Evolutionary conservation across 2,113 vertebrate species (phyloP).

Genomic region (Anas platyrhynchos): DNA sequence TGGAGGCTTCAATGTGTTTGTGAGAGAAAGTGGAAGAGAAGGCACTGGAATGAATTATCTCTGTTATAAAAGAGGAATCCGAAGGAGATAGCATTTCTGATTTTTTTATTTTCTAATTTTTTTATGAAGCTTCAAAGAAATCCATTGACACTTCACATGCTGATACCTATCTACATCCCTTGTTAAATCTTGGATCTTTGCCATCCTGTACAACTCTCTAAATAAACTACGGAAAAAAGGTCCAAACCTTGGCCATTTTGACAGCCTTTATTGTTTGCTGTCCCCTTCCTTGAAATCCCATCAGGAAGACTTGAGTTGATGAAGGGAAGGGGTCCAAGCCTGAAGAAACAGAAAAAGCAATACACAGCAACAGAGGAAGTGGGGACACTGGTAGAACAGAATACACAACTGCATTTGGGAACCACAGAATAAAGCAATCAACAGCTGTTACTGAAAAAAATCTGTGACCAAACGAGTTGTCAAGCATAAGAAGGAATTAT

Average conservation of each 20-base stretch:
- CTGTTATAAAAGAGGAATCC: neutral
- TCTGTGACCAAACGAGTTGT: neutral
- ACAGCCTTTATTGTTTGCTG: neutral
- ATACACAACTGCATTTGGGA: neutral
- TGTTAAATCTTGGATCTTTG: fast-evolving
- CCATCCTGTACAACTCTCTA: no score
- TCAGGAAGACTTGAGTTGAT: neutral
- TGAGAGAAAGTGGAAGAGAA: neutral
- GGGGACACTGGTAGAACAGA: neutral
- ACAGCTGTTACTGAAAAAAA: neutral
- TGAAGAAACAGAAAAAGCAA: neutral
- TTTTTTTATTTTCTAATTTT: no score
- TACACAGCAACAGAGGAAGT: neutral
- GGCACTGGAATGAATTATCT: neutral
- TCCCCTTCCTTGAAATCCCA: neutral
- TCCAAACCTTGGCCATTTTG: neutral
- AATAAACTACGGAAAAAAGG: neutral
- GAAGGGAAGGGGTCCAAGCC: neutral
- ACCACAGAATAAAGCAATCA: neutral
- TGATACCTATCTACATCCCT: neutral
- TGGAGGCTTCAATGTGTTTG: neutral
- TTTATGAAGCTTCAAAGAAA: neutral
- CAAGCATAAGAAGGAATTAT: neutral
- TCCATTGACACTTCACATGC: fast-evolving
- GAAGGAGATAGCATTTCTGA: neutral